phyloP scores from a whole-genome alignment of 2,113 vertebrate species.

The Charina bottae region DNA sequence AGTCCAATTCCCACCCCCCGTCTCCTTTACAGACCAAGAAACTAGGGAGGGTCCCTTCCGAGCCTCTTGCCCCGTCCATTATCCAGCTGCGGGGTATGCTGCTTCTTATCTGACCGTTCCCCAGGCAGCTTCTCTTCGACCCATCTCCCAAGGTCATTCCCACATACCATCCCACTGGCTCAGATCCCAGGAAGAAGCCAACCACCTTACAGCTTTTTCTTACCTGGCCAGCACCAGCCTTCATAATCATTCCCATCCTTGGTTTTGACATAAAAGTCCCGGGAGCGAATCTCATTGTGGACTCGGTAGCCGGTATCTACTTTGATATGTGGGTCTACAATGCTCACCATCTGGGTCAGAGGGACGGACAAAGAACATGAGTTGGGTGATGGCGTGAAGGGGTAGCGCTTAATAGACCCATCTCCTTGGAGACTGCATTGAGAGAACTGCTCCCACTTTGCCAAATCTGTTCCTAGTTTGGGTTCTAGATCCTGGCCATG shows the following conservation, averaged over 20 bases:
- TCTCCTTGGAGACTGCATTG: not conserved
- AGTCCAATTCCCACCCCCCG: too few species aligned
- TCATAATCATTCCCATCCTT: slow-evolving; percentile 91
- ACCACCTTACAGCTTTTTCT: not conserved
- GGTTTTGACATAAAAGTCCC: slow-evolving; percentile 83
- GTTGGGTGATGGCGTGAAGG: not conserved
- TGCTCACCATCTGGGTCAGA: slow-evolving; percentile 84
- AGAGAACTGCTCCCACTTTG: not conserved
- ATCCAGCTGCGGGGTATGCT: too few species aligned
- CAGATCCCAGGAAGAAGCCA: not conserved
- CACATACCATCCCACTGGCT: not conserved
- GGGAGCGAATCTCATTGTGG: slow-evolving; percentile 83
- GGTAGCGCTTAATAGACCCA: not conserved
- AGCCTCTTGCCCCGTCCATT: too few species aligned
- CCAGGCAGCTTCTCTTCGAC: too few species aligned
- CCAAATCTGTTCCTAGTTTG: not conserved
- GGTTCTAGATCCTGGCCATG: not conserved
- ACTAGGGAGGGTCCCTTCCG: too few species aligned
- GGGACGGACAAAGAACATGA: not conserved
- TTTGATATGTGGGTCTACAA: slow-evolving; percentile 95
- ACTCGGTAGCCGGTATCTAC: slow-evolving; percentile 87
- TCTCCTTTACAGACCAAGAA: too few species aligned
- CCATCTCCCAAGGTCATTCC: not conserved
- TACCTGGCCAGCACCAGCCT: slow-evolving; percentile 96
- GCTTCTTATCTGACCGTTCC: too few species aligned